Evolutionary conservation across 2,113 vertebrate species (phyloP).

Genomic region (Erythrocercus mccallii): DNA sequence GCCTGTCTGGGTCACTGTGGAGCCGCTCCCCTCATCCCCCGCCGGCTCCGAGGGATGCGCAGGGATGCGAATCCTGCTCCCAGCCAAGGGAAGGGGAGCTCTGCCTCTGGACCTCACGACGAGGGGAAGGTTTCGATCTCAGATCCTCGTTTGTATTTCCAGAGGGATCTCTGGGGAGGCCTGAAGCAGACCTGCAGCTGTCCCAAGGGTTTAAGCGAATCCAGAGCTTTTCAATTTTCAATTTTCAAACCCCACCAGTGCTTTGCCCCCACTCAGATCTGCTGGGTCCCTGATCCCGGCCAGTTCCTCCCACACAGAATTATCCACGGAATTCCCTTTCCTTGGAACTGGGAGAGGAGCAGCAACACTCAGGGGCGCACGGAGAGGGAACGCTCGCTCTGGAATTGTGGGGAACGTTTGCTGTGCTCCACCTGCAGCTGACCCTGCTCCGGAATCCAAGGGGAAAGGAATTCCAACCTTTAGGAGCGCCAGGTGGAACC

Average conservation of each 20-base stretch:
- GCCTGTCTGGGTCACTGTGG: not conserved
- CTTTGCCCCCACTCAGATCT: not conserved
- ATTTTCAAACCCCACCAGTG: accelerated
- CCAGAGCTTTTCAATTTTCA: not conserved
- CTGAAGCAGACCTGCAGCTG: not conserved
- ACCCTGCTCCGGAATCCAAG: accelerated
- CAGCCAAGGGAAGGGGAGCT: not conserved
- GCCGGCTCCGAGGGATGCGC: not conserved
- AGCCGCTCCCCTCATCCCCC: not conserved
- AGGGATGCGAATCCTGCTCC: not conserved
- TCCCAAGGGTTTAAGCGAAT: not conserved
- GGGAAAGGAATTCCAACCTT: not conserved
- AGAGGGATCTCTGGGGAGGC: not conserved
- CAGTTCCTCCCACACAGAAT: not conserved
- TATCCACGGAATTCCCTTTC: not conserved
- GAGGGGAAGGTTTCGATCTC: not conserved
- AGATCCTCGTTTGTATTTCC: not conserved
- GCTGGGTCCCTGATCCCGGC: accelerated
- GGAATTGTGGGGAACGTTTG: not conserved
- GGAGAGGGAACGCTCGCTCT: not conserved
- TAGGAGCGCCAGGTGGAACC: not conserved
- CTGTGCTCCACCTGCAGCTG: not conserved
- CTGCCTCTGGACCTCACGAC: not conserved
- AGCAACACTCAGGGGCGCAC: not conserved
- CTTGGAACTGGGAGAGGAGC: not conserved